phyloP scores from a whole-genome alignment of 2,113 vertebrate species.

The Rostratula benghalensis region DNA sequence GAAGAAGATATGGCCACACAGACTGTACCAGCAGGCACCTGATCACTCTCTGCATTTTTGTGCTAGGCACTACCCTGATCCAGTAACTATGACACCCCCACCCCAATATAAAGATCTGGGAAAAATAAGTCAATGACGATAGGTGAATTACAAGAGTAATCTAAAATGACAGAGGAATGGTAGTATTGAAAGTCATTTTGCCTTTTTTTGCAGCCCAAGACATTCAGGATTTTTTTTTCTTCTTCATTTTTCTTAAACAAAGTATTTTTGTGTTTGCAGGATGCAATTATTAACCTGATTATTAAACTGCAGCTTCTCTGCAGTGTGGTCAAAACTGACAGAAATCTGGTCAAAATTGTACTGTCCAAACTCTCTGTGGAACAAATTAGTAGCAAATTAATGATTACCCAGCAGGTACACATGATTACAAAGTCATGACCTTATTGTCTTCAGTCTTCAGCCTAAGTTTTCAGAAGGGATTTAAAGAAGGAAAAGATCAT shows the following conservation, averaged over 20 bases:
- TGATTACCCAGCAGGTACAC: no score
- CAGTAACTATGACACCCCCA: fast-evolving
- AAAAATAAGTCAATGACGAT: background rate
- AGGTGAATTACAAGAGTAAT: fast-evolving
- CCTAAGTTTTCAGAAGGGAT: background rate
- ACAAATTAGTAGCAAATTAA: no score
- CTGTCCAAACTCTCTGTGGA: background rate
- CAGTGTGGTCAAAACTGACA: background rate
- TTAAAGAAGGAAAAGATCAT: background rate
- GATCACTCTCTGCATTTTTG: background rate
- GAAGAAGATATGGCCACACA: background rate
- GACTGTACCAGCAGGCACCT: background rate
- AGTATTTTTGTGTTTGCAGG: background rate
- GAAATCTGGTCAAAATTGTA: background rate
- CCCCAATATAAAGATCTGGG: fast-evolving
- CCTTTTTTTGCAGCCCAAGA: background rate
- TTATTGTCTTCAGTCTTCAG: background rate
- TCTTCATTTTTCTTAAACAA: background rate
- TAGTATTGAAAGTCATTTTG: background rate
- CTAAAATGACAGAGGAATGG: background rate
- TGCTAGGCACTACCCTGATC: background rate
- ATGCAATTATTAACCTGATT: background rate
- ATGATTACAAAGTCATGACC: fast-evolving
- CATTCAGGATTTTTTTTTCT: background rate
- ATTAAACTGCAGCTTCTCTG: background rate